Conservation (phyloP, 2,113 vertebrate genomes). For the Steatornis caripensis region DNA sequence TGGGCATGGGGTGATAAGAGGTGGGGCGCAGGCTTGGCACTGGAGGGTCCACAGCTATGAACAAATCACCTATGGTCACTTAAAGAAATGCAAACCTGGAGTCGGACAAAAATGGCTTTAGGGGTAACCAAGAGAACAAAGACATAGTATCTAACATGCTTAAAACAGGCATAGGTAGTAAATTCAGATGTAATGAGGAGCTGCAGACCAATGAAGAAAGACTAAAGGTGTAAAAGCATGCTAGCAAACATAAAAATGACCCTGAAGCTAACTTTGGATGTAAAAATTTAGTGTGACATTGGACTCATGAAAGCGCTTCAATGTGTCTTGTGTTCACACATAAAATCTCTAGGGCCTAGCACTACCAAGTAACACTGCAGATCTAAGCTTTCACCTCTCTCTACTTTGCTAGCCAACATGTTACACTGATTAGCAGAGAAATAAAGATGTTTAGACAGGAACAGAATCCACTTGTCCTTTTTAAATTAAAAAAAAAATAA, state of each 20-base stretch:
- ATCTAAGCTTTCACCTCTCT: neutral
- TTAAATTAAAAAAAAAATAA: neutral
- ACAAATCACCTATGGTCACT: neutral
- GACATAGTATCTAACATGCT: too few relatives aligned
- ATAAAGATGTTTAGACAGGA: neutral
- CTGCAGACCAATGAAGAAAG: neutral
- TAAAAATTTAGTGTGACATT: neutral
- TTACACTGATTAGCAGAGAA: neutral
- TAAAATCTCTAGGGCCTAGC: neutral
- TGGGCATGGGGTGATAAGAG: neutral
- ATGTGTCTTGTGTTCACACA: neutral
- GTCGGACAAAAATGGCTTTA: neutral
- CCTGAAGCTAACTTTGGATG: neutral
- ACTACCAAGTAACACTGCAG: neutral
- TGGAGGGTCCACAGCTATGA: neutral
- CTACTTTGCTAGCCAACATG: neutral
- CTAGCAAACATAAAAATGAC: neutral
- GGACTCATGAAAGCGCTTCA: neutral
- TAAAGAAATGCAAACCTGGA: neutral
- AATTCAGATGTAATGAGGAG: neutral
- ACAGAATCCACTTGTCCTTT: neutral
- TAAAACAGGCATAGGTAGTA: neutral
- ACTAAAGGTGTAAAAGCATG: neutral
- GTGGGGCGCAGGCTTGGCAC: neutral
- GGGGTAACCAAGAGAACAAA: neutral